Evolutionary conservation across 2,113 vertebrate genomes (phyloP), one percentile per base, ranked within the genome.

Genomic region (Pelvicachromis taeniatus): DNA sequence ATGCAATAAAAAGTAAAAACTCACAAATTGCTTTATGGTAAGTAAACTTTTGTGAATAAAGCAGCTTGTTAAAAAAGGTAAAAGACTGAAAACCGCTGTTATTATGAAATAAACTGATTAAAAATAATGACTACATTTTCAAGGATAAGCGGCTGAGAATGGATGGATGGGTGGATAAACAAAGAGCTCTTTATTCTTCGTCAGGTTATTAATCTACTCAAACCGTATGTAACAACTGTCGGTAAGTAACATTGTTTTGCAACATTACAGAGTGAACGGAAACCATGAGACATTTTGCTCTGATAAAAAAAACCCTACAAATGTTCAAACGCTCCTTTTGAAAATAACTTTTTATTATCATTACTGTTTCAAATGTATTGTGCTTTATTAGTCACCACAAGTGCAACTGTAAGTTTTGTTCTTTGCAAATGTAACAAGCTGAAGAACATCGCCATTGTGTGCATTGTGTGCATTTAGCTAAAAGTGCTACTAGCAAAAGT

Each of bases 1-100:
- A 63, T 0, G 0, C 1, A 38, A 40, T 10, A 33, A 6, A 33
- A n/a, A 52, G 7, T n/a, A 17, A 7, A 50, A 48, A 48, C 45
- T 16, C 3, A 48, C 6, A 50, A 50, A 40, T 11, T 10, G 10
- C 10, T 40, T 40, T 40, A 9, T 42, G 40, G 40, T 42, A 13
- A 42, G 40, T 12, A 42, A 42, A 12, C 11, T 42, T 42, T 42
- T 42, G 40, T 42, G 11, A 42, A 42, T 42, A 12, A 12, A 11
- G 4, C 40, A 42, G 4, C 40, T 4, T 4, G 40, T 42, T 42
- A 42, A 42, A 12, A 40, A 40, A 11, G 38, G 9, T 11, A 10
- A 40, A 40, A 40, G 11, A 42, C 26, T 26, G 26, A 26, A 26
- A 26, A 26, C 26, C n/a, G 40, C 40, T 42, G 3, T 42, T 42